A percentile compares a stretch with the other conserved stretches of the same genome.
Evolutionary conservation across 2,113 vertebrate genomes (phyloP).

Genomic region (Amia ocellicauda): DNA sequence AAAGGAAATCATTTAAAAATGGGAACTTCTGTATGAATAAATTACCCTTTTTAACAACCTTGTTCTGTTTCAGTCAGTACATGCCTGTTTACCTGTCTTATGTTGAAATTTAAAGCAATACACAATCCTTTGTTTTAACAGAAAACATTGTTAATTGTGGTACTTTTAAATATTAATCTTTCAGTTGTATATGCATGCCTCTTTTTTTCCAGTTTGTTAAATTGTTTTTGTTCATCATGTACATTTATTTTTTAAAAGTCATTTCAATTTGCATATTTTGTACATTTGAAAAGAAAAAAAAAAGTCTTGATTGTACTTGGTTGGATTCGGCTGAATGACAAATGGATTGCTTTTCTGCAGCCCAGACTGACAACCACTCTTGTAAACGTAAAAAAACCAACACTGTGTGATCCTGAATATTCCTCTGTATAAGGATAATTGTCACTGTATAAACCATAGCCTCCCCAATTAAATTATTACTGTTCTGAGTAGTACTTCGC

Average conservation of each 20-base stretch:
- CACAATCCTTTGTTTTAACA: background rate
- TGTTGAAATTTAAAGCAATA: background rate
- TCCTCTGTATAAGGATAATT: background rate
- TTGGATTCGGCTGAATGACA: constrained; percentile 39
- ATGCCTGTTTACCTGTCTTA: background rate
- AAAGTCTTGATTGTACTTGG: constrained; percentile 28
- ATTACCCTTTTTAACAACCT: too few relatives aligned
- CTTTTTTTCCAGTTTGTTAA: too few relatives aligned
- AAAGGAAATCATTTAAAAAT: too few relatives aligned
- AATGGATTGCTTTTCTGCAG: constrained; percentile 35
- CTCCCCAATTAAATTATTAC: constrained; percentile 1
- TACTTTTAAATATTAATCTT: background rate
- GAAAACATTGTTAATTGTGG: background rate
- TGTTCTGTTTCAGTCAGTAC: too few relatives aligned
- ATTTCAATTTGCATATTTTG: constrained; percentile 6
- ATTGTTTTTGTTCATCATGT: background rate
- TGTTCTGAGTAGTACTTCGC: constrained; percentile 2
- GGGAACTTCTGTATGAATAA: too few relatives aligned
- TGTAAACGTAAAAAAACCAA: constrained; percentile 52
- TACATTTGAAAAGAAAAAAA: constrained; percentile 3
- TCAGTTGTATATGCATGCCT: background rate
- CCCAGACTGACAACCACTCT: constrained; percentile 43
- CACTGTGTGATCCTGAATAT: constrained; percentile 1
- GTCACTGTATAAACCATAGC: background rate
- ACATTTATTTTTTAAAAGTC: constrained; percentile 1